Evolutionary conservation across 2,113 vertebrate genomes (phyloP), one percentile per base, ranked within the genome.

Genomic region (Cheirogaleus medius): DNA sequence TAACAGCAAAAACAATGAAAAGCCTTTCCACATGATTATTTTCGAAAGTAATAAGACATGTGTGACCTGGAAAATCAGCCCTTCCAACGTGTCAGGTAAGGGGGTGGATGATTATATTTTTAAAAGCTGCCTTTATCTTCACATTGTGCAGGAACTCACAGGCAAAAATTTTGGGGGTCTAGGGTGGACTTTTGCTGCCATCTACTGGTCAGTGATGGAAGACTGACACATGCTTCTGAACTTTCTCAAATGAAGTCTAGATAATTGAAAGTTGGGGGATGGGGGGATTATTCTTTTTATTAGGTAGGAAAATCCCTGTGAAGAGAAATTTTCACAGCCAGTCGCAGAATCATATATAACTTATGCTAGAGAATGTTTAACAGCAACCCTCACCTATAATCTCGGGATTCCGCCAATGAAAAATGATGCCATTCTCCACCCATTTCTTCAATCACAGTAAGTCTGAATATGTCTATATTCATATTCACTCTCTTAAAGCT

Each of bases 161-260:
- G 0, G 21, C 29, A 25, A n/a, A n/a, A 0, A 20, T 56, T 93
- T 27, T 47, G 6, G 4, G 4, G 13, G 1, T 90, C 34, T 92
- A 86, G 8, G 9, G 1, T 87, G 97, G 97, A 87, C 84, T 87
- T 96, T 91, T 99, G 98, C 98, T 99, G 98, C 98, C 99, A 99
- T 98, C 99, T 98, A 98, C 98, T 98, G 99, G 89, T 73, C 25
- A 0, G 0, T 6, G 0, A 1, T 56, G 44, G 20, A 86, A 83
- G 27, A 63, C 2, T 76, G 82, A 32, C 12, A 6, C 23, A 13
- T 0, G 29, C 29, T 91, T 93, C 64, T 6, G 39, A 14, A 69
- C 39, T 47, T 9, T 6, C 25, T 77, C 58, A 94, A 71, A 88
- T 9, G 39, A 78, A 69, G 39, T 47, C 18, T 29, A 56, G 15